Percentiles rank a stretch among this genome's conserved stretches.
These are phyloP conservation scores for Catharus fuscescens DNA, from an alignment of 2,113 vertebrate genomes.

Conservation along the genomic window DNA sequence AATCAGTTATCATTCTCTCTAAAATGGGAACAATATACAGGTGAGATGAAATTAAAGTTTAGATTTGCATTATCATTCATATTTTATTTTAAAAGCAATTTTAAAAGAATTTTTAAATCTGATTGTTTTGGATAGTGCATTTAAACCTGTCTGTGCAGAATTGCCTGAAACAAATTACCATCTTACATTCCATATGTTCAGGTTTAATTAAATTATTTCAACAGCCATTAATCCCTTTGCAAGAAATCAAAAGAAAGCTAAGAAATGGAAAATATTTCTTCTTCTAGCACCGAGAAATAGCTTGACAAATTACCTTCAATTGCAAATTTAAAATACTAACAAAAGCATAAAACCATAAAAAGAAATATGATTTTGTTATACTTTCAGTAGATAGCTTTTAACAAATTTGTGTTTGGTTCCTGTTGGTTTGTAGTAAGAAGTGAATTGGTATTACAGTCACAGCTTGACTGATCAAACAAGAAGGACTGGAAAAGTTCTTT, in stretches of 20 bases:
- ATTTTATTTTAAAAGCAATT: not conserved
- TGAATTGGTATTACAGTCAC: conserved; percentile 13
- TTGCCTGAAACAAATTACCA: not conserved
- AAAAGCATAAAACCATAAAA: not conserved
- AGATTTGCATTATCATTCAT: not conserved
- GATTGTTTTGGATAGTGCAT: not conserved
- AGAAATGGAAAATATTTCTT: not conserved
- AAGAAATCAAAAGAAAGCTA: not conserved
- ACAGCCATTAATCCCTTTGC: not conserved
- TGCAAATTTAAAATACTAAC: not conserved
- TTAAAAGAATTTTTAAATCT: not conserved
- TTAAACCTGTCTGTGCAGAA: not conserved
- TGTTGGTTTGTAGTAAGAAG: conserved; percentile 3
- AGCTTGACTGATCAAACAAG: conserved; percentile 24
- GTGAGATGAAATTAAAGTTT: not conserved
- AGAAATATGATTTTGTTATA: not conserved
- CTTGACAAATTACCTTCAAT: not conserved
- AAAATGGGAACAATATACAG: not conserved
- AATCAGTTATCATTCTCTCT: not conserved
- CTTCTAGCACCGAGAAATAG: not conserved
- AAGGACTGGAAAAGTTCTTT: conserved; percentile 58
- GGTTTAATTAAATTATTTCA: not conserved
- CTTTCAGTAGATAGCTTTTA: not conserved
- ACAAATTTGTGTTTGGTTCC: conserved; percentile 34
- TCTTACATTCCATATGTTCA: not conserved